Evolutionary conservation across 1,140 invertebrate species (phyloP).

Genomic region (Drosophila ogumai): DNA sequence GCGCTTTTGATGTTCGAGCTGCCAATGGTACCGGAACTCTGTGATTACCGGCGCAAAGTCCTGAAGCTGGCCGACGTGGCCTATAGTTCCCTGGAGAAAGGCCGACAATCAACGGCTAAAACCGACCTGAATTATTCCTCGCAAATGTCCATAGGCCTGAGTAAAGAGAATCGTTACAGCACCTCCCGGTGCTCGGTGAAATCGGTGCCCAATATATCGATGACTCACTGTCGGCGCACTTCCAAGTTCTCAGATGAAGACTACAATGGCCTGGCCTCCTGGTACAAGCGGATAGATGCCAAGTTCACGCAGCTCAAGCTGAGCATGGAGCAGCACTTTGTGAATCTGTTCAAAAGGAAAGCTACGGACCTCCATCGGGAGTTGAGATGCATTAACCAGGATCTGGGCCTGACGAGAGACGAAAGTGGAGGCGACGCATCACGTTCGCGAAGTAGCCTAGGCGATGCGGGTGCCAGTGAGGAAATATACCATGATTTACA

Average conservation of each 20-base stretch:
- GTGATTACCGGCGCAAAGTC: constrained; percentile 44
- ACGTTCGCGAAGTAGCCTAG: background rate
- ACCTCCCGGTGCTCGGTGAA: background rate
- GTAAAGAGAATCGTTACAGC: background rate
- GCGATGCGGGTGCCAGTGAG: background rate
- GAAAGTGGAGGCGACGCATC: constrained; percentile 48
- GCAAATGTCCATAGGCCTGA: background rate
- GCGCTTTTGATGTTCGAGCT: constrained; percentile 66
- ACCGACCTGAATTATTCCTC: background rate
- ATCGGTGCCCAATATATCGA: constrained; percentile 11
- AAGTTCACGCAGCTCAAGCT: constrained; percentile 49
- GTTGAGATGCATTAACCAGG: constrained; percentile 27
- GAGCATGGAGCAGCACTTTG: constrained; percentile 55
- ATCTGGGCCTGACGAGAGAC: constrained; percentile 1
- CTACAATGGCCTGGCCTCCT: constrained; percentile 48
- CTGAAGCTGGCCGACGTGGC: constrained; percentile 55
- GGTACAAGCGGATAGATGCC: constrained; percentile 66
- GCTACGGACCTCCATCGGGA: constrained; percentile 38
- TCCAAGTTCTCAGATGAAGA: constrained; percentile 41
- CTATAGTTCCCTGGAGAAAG: constrained; percentile 15
- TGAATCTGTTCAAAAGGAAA: constrained; percentile 45
- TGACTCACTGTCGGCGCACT: background rate
- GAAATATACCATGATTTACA: constrained; percentile 25
- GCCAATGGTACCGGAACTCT: constrained; percentile 35
- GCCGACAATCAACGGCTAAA: background rate